Base-by-base conservation (phyloP, 1,140 invertebrate species). In the Pogonomyrmex barbatus region DNA sequence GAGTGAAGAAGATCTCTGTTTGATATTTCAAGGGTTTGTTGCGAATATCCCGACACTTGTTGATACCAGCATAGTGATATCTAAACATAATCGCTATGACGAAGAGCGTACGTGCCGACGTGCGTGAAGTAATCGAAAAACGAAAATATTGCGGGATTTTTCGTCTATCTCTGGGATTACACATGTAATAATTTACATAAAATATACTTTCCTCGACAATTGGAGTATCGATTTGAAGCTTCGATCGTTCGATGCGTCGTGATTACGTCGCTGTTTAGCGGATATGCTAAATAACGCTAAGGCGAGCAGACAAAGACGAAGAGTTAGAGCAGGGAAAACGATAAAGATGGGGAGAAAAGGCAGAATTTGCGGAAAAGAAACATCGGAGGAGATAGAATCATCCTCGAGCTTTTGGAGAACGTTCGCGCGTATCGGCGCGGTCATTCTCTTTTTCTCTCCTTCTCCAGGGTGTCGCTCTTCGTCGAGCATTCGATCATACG, bases 121-220 rank as follows among this genome's bases (percentile, higher is more conserved):
- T 73, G 62, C 62, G 24, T 47, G 12, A 83, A 83, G 12, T n/a
- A 83, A 82, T 3, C 10, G 30, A 82, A 47, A 17, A 82, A 82
- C n/a, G 12, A 83, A 83, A 83, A 75, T 50, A 60, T 75, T 47
- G 67, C 52, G 30, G 68, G n/a, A 12, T 8, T 58, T 70, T 12
- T n/a, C 52, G 52, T 58, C 42, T 82, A 58, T 56, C 39, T 71
- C 10, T 47, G 30, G 33, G 54, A 75, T 60, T 36, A 45, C 42
- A 24, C 65, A n/a, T 45, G 79, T 71, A 36, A 17, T 9, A 58
- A 83, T 83, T 75, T 83, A 62, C 79, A 83, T 68, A 83, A 83
- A 70, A 81, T 82, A 82, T 83, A 83, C 79, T 83, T 83, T 82
- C 68, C 67, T 82, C 67, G 68, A 71, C 52, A 30, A 82, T 71